These are phyloP conservation scores for Plutella xylostella DNA, from an alignment of 2,888 invertebrate species.

Conservation along the genomic window DNA sequence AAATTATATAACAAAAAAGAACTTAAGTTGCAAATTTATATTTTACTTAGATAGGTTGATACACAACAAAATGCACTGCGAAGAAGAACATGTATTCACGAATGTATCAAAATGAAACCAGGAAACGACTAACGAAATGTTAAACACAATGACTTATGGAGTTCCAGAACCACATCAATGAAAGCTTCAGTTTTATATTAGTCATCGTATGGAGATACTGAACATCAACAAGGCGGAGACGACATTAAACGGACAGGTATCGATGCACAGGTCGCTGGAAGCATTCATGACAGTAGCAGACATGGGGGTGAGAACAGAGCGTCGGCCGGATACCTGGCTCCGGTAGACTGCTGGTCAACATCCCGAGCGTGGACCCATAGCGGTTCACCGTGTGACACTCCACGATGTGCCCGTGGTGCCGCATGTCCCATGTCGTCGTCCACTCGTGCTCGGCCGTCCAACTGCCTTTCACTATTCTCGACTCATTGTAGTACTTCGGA, in stretches of 20 bases:
- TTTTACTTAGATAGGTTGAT: too few species aligned
- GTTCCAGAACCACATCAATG: slow-evolving; percentile 3
- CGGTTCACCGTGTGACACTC: slow-evolving; percentile 50
- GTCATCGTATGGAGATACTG: background rate
- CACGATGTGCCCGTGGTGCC: slow-evolving; percentile 31
- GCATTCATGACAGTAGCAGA: slow-evolving; percentile 1
- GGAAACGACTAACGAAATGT: too few species aligned
- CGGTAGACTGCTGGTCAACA: slow-evolving; percentile 43
- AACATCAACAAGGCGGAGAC: background rate
- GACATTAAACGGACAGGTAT: background rate
- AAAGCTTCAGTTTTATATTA: background rate
- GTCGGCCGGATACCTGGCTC: slow-evolving; percentile 34
- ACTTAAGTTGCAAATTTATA: too few species aligned
- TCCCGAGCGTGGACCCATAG: slow-evolving; percentile 42
- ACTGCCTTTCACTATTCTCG: slow-evolving; percentile 35
- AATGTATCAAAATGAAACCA: too few species aligned
- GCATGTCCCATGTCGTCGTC: slow-evolving; percentile 40
- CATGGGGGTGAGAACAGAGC: too few species aligned
- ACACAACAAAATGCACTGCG: too few species aligned
- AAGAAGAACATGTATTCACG: too few species aligned
- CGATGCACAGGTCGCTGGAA: background rate
- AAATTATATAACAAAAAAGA: too few species aligned
- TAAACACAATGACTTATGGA: too few species aligned
- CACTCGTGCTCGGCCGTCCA: slow-evolving; percentile 45
- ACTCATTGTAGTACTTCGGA: slow-evolving; percentile 35